Evolutionary conservation across 2,797 vertebrate genomes (phyloP).

Genomic region (Acrossocheilus wenchowensis): DNA sequence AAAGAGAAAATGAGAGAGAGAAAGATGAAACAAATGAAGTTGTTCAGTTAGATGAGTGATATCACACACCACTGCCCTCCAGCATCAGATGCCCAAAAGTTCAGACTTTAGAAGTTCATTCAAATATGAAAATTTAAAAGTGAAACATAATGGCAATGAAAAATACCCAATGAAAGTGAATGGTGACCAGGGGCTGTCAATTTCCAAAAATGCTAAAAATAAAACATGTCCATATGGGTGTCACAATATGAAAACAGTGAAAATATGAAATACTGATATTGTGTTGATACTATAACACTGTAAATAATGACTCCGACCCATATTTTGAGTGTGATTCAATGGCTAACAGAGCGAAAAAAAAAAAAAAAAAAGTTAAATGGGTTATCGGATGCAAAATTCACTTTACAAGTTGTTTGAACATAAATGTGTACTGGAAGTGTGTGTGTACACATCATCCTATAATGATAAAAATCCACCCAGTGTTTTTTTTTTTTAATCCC

Average conservation of each 20-base stretch:
- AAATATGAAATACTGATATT: not conserved
- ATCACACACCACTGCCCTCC: conserved; percentile 3
- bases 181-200: not conserved
- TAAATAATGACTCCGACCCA: not conserved
- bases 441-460: too few species aligned
- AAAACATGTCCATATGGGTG: not conserved
- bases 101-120: not conserved
- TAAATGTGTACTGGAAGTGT: too few species aligned
- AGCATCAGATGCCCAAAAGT: not conserved
- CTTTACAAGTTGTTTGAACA: too few species aligned
- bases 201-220: not conserved
- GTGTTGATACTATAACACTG: not conserved
- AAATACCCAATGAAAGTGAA: not conserved
- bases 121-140: not conserved
- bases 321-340: not conserved
- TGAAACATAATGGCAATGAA: not conserved
- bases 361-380: too few species aligned
- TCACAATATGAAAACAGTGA: not conserved
- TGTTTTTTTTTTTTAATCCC: too few species aligned
- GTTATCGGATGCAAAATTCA: too few species aligned
- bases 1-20: not conserved
- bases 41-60: conserved; percentile 34
- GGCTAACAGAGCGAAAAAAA: not conserved
- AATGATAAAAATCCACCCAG: too few species aligned
- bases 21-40: conserved; percentile 8